Conservation (phyloP, 2,113 vertebrate species). For the Apaloderma vittatum region DNA sequence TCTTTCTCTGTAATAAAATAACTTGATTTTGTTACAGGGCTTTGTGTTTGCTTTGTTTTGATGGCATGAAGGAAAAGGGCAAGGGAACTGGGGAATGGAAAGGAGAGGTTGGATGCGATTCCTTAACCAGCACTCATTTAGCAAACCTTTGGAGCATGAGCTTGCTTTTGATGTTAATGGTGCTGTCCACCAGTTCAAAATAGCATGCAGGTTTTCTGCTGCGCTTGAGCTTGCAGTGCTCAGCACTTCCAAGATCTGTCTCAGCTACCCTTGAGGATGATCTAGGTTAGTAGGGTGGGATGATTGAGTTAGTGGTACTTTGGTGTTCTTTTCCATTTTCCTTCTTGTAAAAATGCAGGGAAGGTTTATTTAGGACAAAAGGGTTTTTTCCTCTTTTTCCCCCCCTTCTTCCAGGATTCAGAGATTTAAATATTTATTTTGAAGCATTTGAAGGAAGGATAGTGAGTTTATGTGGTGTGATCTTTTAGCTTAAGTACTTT, state of each 20-base stretch:
- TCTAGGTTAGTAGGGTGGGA: neutral
- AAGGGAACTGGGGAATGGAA: neutral
- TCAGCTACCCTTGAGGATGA: neutral
- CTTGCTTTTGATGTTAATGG: neutral
- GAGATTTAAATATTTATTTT: neutral
- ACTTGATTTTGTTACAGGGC: neutral
- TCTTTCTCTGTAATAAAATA: neutral
- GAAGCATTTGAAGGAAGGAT: neutral
- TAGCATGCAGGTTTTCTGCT: neutral
- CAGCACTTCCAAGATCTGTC: neutral
- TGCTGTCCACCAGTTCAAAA: neutral
- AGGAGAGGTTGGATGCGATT: neutral
- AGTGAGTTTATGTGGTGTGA: neutral
- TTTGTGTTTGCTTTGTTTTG: slow-evolving; percentile 31
- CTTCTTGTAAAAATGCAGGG: neutral
- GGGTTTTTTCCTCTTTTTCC: neutral
- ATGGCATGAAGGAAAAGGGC: neutral
- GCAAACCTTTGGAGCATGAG: neutral
- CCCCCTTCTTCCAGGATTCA: neutral
- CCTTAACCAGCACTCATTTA: neutral
- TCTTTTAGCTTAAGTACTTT: slow-evolving; percentile 3
- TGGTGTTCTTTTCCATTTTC: slow-evolving; percentile 5
- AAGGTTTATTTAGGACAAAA: neutral
- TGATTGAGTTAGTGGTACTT: neutral
- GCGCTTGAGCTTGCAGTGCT: neutral